Evolutionary conservation across 2,888 invertebrate genomes (phyloP).

Genomic region (Tanypteryx hageni): DNA sequence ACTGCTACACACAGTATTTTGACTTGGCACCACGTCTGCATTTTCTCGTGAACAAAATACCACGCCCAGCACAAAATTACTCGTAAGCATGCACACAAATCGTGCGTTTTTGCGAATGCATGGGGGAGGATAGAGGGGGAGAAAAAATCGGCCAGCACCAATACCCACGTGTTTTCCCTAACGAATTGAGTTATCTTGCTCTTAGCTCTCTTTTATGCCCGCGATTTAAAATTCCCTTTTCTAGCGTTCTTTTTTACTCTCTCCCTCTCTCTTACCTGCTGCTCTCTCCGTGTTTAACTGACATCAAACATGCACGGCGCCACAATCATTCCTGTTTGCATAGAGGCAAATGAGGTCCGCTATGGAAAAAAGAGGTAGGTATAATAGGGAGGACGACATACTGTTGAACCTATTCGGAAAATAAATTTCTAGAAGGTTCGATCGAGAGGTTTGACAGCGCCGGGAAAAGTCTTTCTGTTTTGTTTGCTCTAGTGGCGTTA

Average conservation of each 20-base stretch:
- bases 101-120: neutral
- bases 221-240: neutral
- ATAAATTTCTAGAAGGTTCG: neutral
- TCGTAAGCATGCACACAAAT: neutral
- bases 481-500: neutral
- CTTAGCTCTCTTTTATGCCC: neutral
- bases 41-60: neutral
- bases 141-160: neutral
- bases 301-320: conserved; percentile 13
- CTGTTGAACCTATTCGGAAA: neutral
- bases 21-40: no score
- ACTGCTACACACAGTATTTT: no score
- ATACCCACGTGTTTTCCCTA: neutral
- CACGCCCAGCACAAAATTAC: neutral
- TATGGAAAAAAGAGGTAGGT: neutral
- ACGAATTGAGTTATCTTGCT: conserved; percentile 15
- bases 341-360: neutral
- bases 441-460: conserved; percentile 9
- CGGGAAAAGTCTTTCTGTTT: neutral
- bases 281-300: neutral
- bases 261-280: no score
- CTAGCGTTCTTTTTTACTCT: neutral
- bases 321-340: neutral
- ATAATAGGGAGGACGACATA: neutral
- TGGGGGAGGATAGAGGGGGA: no score